phyloP scores from a whole-genome alignment of 1,140 invertebrate genomes.

The Penaeus indicus region DNA sequence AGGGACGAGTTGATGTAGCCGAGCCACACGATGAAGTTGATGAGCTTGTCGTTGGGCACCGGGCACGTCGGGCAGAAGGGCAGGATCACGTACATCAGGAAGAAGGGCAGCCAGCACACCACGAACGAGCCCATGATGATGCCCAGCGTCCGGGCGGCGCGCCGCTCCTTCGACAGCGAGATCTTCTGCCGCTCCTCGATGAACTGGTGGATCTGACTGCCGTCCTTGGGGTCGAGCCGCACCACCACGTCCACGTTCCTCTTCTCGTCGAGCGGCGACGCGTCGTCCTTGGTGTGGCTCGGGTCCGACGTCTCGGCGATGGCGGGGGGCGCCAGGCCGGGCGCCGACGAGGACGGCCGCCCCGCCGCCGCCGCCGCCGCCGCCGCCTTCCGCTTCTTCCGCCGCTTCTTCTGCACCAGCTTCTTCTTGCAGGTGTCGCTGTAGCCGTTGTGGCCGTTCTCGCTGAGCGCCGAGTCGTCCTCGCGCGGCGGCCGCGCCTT shows the following conservation, averaged over 20 bases:
- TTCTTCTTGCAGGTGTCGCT: conserved; percentile 53
- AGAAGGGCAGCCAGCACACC: conserved; percentile 69
- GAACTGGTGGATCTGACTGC: conserved; percentile 84
- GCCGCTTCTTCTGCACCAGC: conserved; percentile 50
- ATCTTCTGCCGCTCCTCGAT: conserved; percentile 95
- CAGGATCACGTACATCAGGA: conserved; percentile 84
- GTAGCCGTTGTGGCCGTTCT: conserved; percentile 63
- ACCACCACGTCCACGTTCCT: conserved; percentile 9
- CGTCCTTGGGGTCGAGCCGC: conserved; percentile 46
- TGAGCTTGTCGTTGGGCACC: conserved; percentile 82
- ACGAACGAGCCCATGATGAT: conserved; percentile 90
- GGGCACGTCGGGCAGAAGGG: conserved; percentile 84
- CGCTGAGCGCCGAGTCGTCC: conserved; percentile 51
- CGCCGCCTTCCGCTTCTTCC: conserved; percentile 54
- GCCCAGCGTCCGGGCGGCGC: conserved; percentile 91
- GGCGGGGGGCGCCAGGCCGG: conserved; percentile 29
- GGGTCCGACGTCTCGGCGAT: conserved; percentile 44
- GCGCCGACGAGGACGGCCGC: background rate
- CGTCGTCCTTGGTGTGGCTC: conserved; percentile 31
- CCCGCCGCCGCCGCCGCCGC: conserved; percentile 42
- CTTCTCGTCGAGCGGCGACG: conserved; percentile 42
- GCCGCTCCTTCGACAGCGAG: conserved; percentile 89
- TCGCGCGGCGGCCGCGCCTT: conserved; percentile 25
- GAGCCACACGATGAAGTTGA: conserved; percentile 95
- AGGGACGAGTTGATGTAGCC: conserved; percentile 98